Conservation (phyloP, 2,113 vertebrate genomes). For the Oreotrochilus melanogaster region DNA sequence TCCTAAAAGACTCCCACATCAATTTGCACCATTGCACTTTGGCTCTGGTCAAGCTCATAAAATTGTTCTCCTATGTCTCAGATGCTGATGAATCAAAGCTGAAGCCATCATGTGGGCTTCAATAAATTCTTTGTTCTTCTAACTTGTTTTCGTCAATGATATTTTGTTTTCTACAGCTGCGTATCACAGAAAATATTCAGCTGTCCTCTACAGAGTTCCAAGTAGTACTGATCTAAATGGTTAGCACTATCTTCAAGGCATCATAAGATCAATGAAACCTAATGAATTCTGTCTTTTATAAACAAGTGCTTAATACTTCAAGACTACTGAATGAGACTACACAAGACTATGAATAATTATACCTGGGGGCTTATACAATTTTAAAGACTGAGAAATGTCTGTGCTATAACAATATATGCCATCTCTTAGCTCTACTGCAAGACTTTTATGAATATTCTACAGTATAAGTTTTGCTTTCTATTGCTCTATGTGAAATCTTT, state of each 20-base stretch:
- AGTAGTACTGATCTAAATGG: conserved; percentile 42
- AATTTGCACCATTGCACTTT: conserved; percentile 17
- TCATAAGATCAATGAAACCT: conserved; percentile 25
- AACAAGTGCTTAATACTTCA: conserved; percentile 44
- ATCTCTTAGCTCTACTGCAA: background rate
- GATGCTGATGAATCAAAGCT: conserved; percentile 61
- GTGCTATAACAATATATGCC: background rate
- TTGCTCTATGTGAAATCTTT: conserved; percentile 29
- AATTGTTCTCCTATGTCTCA: conserved; percentile 43
- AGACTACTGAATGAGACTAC: background rate
- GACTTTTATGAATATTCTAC: conserved; percentile 43
- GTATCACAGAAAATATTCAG: conserved; percentile 51
- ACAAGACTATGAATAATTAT: background rate
- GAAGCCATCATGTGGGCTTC: conserved; percentile 28
- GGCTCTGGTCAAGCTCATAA: conserved; percentile 17
- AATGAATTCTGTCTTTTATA: conserved; percentile 47
- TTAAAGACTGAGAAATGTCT: conserved; percentile 34
- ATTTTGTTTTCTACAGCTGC: conserved; percentile 53
- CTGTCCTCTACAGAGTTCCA: background rate
- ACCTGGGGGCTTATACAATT: conserved; percentile 12
- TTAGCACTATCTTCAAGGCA: conserved; percentile 29
- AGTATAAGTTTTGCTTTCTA: conserved; percentile 3
- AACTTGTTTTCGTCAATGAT: conserved; percentile 63
- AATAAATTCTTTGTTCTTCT: conserved; percentile 62
- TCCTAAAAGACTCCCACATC: conserved; percentile 57